These are phyloP conservation scores for Agelastica alni DNA, from an alignment of 2,888 invertebrate genomes.

Conservation along the genomic window DNA sequence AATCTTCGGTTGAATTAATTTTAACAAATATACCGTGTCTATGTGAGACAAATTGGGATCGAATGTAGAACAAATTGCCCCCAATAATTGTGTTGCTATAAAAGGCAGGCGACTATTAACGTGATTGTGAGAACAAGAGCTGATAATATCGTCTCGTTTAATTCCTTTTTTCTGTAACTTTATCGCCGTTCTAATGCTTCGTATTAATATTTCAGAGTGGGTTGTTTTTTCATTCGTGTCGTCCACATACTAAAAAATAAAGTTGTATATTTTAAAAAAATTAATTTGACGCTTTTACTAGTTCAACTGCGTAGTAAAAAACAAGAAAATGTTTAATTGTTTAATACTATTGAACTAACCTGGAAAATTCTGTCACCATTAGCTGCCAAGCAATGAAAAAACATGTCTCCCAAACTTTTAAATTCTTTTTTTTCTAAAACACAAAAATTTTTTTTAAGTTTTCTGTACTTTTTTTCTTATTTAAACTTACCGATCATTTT, in stretches of 20 bases:
- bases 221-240: conserved; percentile 24
- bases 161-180: conserved; percentile 23
- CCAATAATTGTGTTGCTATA: conserved; percentile 58
- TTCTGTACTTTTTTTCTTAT: too few relatives aligned
- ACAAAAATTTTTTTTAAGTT: too few relatives aligned
- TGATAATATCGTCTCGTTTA: conserved; percentile 22
- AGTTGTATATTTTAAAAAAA: neutral
- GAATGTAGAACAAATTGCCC: conserved; percentile 44
- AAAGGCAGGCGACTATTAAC: conserved; percentile 50
- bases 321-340: too few relatives aligned
- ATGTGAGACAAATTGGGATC: conserved; percentile 41
- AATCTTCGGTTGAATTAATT: conserved; percentile 30
- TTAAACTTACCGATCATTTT: too few relatives aligned
- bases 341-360: too few relatives aligned
- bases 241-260: conserved; percentile 21
- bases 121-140: conserved; percentile 26
- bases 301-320: too few relatives aligned
- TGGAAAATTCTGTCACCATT: too few relatives aligned
- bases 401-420: too few relatives aligned
- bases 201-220: conserved; percentile 14
- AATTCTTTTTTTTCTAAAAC: too few relatives aligned
- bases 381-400: too few relatives aligned
- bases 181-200: conserved; percentile 24
- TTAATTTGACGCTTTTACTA: too few relatives aligned
- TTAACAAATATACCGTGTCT: conserved; percentile 32